Evolutionary conservation across 2,888 invertebrate genomes (phyloP), one percentile per base, ranked within the genome.

Genomic region (Cosmopolites sordidus): DNA sequence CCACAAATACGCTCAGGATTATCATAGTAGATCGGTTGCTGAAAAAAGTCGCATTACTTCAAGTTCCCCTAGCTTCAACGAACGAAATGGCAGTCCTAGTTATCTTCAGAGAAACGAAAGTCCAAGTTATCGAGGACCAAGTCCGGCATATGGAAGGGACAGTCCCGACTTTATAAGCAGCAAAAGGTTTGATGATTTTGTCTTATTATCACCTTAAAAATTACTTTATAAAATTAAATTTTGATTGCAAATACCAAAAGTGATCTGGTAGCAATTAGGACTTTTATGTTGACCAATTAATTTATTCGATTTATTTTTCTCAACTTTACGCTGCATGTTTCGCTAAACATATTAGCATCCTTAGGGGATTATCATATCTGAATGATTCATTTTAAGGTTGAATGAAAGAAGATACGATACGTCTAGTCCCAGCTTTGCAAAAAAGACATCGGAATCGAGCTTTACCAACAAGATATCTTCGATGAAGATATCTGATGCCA

Each of bases 121-220:
- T 59, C 71, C 73, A 1, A 67, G 64, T 46, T 70, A 69, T 27
- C 39, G 53, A 12, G 52, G 43, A 2, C 50, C 67, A 56, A 72
- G 70, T 59, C 73, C 72, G 4, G 67, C 60, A 53, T 67, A 67
- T 47, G 66, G 71, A 16, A 59, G 70, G 12, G 72, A 73, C 51
- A 74, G 73, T 63, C 73, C 74, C 0, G 72, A 72, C 56, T 73
- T 68, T 51, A 70, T 73, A 33, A 63, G 69, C 12, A 71, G 70
- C 47, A 69, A 68, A 58, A 69, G 65, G 57, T 57, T 16, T 18
- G 33, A 6, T n/a, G n/a, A n/a, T n/a, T n/a, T n/a, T n/a, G n/a
- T n/a, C n/a, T n/a, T n/a, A n/a, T n/a, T n/a, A n/a, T n/a, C n/a
- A n/a, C n/a, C n/a, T n/a, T n/a, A n/a, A n/a, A n/a, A n/a, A n/a